Conservation (phyloP, 2,888 invertebrate species). For the Catotricha subobsoleta region DNA sequence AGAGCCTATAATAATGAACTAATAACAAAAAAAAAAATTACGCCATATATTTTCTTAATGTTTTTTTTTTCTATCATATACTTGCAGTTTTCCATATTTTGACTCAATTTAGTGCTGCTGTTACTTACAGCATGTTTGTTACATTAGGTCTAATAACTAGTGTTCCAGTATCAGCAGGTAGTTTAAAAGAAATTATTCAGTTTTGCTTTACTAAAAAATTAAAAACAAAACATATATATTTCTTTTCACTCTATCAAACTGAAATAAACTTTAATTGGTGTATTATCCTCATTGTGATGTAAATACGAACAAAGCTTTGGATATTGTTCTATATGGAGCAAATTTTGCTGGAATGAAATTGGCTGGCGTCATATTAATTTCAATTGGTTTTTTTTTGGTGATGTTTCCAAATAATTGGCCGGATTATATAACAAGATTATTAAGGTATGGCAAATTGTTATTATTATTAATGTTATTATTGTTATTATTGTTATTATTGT, state of each 20-base stretch:
- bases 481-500: too few relatives aligned
- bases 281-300: neutral
- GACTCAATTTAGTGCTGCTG: slow-evolving; percentile 83
- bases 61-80: neutral
- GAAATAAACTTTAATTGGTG: neutral
- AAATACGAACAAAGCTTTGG: slow-evolving; percentile 42
- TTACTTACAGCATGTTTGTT: slow-evolving; percentile 88
- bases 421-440: slow-evolving; percentile 73
- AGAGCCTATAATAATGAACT: neutral
- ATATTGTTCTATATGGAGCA: slow-evolving; percentile 67
- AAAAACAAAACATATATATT: neutral
- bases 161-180: slow-evolving; percentile 88
- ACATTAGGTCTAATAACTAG: slow-evolving; percentile 86
- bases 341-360: slow-evolving; percentile 88
- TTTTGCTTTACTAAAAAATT: neutral
- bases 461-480: too few relatives aligned
- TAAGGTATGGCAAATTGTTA: slow-evolving; percentile 60
- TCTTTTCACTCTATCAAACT: neutral
- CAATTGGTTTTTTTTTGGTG: slow-evolving; percentile 80
- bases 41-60: neutral
- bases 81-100: slow-evolving; percentile 74
- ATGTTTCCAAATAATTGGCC: slow-evolving; percentile 94
- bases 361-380: slow-evolving; percentile 80
- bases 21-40: neutral
- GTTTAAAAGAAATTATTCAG: neutral